Percentiles rank a stretch among this genome's conserved stretches.
phyloP scores from a whole-genome alignment of 2,888 invertebrate genomes.

The Pegoplata infirma region DNA sequence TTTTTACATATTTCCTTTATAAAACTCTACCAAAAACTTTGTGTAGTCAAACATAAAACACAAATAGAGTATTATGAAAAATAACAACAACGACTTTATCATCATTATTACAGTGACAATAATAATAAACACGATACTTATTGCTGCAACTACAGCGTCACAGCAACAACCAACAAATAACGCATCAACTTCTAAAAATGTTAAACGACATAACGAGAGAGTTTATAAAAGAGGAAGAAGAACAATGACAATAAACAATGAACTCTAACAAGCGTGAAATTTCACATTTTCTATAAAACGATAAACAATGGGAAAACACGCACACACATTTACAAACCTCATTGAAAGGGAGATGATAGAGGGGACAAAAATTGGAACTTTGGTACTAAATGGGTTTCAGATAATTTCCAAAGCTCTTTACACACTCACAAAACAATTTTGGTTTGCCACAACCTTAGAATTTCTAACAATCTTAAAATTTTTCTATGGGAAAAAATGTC shows the following conservation, averaged over 20 bases:
- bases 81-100: conserved; percentile 15
- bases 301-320: conserved; percentile 3
- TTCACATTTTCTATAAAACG: conserved; percentile 37
- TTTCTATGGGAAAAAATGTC: too few relatives aligned
- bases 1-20: neutral
- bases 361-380: neutral
- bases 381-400: too few relatives aligned
- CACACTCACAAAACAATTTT: too few relatives aligned
- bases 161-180: neutral
- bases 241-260: conserved; percentile 50
- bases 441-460: too few relatives aligned
- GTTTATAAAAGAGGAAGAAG: conserved; percentile 3
- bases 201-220: conserved; percentile 3
- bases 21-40: conserved; percentile 13
- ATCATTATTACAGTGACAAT: conserved; percentile 26
- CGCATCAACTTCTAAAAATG: neutral
- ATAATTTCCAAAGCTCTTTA: too few relatives aligned
- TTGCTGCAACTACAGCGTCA: neutral
- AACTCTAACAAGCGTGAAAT: conserved; percentile 59
- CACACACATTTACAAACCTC: conserved; percentile 1
- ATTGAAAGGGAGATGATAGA: neutral
- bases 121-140: conserved; percentile 20
- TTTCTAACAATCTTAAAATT: too few relatives aligned
- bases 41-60: conserved; percentile 16
- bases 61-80: neutral